These are phyloP conservation scores for Anguilla obscura DNA, from an alignment of 2,797 vertebrate genomes.

Conservation along the genomic window DNA sequence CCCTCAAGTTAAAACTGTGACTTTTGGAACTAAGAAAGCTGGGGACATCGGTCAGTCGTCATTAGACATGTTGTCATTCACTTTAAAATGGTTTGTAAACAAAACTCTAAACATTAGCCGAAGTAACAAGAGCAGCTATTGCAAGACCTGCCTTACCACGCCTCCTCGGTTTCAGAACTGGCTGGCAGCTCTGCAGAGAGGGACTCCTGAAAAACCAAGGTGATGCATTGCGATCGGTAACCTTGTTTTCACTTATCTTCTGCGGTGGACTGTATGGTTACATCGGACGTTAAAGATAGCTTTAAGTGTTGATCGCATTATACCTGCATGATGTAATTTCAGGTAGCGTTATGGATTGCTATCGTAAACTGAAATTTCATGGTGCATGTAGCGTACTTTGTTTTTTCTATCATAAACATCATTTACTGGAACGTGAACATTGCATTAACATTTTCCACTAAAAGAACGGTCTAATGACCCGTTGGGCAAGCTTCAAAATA, in stretches of 20 bases:
- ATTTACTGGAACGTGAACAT: neutral
- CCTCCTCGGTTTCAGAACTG: constrained; percentile 2
- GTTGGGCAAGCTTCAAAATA: neutral
- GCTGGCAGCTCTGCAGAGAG: constrained; percentile 12
- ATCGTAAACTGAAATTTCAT: neutral
- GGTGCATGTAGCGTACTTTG: neutral
- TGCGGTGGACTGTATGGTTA: neutral
- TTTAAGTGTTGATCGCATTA: neutral
- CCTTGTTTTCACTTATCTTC: neutral
- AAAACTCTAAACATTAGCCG: neutral
- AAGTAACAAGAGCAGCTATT: neutral
- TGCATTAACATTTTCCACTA: neutral
- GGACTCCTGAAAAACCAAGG: constrained; percentile 14
- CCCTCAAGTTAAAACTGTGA: neutral
- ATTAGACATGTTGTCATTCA: neutral
- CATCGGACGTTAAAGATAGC: neutral
- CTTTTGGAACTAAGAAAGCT: neutral
- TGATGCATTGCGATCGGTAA: constrained; percentile 13
- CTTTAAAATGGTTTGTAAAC: neutral
- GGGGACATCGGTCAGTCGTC: neutral
- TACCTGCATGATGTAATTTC: neutral
- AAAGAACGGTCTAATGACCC: neutral
- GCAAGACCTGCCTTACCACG: constrained; percentile 6
- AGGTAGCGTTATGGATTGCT: neutral
- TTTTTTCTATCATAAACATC: neutral